A percentile compares a stretch with the other conserved stretches of the same genome.
These are phyloP conservation scores for Hoplostethus atlanticus DNA, from an alignment of 2,797 vertebrate genomes.

Conservation along the genomic window DNA sequence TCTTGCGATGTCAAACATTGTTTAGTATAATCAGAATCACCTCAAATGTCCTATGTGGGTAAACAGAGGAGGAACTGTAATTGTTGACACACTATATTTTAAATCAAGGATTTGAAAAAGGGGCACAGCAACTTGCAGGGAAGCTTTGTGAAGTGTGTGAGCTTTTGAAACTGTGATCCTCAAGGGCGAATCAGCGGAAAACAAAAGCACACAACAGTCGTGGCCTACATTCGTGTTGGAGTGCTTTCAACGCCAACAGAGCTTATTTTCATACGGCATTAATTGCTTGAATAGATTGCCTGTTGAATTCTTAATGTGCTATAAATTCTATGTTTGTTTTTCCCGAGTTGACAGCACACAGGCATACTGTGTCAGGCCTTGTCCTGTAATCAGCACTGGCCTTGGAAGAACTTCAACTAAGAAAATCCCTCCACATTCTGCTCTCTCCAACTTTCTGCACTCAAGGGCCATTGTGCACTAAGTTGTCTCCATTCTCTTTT, in stretches of 20 bases:
- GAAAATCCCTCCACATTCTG: conserved; percentile 35
- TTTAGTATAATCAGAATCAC: conserved; percentile 72
- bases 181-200: conserved; percentile 82
- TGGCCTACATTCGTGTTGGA: conserved; percentile 82
- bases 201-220: conserved; percentile 81
- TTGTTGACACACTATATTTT: conserved; percentile 67
- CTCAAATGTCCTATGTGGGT: conserved; percentile 72
- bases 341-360: conserved; percentile 78
- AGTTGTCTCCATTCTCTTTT: conserved; percentile 34
- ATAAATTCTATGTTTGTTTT: conserved; percentile 87
- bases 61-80: conserved; percentile 70
- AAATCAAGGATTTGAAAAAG: conserved; percentile 55
- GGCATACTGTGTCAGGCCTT: conserved; percentile 75
- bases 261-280: conserved; percentile 87
- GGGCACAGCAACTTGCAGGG: conserved; percentile 63
- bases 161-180: conserved; percentile 76
- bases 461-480: conserved; percentile 48
- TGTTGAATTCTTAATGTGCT: conserved; percentile 88
- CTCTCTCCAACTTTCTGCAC: conserved; percentile 43
- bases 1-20: conserved; percentile 72
- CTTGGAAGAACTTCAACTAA: conserved; percentile 72
- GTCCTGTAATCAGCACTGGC: conserved; percentile 79
- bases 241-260: conserved; percentile 83
- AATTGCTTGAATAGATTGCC: conserved; percentile 88
- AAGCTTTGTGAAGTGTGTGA: conserved; percentile 76